Base-by-base conservation (phyloP, 2,797 vertebrate genomes). In the Siniperca undulata region DNA sequence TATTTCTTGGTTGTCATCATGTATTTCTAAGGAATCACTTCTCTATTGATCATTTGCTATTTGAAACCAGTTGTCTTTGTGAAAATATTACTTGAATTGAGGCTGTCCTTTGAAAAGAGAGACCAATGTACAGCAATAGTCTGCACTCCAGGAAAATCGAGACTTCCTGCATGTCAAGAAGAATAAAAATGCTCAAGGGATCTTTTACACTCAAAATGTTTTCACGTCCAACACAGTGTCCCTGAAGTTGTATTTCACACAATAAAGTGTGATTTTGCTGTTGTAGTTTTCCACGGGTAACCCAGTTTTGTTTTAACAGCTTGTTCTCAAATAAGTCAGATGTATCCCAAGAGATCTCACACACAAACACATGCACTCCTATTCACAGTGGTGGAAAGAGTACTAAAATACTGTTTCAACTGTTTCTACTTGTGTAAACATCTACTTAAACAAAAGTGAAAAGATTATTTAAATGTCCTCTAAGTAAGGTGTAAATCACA, bases 301-400 rank as follows among this genome's bases (percentile, higher is more conserved):
- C 69, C 60, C 56, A 52, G 64, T 85, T 87, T 53, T 82, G 85
- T 78, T 87, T 85, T 67, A 88, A 84, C 81, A 86, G 83, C 84
- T 84, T 79, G 78, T 87, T 90, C 81, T 80, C 71, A 82, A 84
- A 88, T 80, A 88, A 88, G 71, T 80, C 77, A 62, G 70, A 86
- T 77, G 64, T 22, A 27, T 83, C 77, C 74, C 82, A 44, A 42
- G 77, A 84, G 82, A 79, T 78, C 38, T 55, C 38, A 34, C 77
- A 60, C 30, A 80, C 27, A 82, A 27, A 81, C n/a, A 74, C 38
- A 17, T 20, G 10, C 30, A 65, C 38, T 62, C 9, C 19, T 55
- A 64, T 34, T 58, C 67, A 77, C 44, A 62, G 1, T 10, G 10
- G 19, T 52, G 20, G 5, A 27, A 19, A 3, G 24, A 70, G 16